Evolutionary conservation across 2,113 vertebrate genomes (phyloP).

Genomic region (Pseudorasbora parva): DNA sequence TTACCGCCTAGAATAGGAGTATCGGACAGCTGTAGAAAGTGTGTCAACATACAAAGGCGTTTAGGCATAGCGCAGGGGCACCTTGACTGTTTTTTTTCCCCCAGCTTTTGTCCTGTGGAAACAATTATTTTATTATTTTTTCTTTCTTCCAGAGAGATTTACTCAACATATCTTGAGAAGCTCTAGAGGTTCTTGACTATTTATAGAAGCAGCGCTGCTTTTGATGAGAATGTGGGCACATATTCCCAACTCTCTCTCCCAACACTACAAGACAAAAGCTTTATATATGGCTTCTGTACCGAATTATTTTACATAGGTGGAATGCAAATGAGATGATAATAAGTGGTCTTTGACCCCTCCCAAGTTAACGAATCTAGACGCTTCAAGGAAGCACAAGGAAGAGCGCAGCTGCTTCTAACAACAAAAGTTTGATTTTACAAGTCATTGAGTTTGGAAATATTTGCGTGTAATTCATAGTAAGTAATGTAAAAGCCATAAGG

Average conservation of each 20-base stretch:
- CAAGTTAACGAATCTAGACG: constrained; percentile 37
- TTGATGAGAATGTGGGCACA: constrained; percentile 10
- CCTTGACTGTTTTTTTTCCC: constrained; percentile 34
- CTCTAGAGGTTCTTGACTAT: constrained; percentile 24
- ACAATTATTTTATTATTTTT: constrained; percentile 45
- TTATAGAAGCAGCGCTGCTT: constrained; percentile 27
- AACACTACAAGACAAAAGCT: constrained; percentile 14
- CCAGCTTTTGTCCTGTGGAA: constrained; percentile 45
- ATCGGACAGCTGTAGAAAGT: constrained; percentile 35
- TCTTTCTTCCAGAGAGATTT: constrained; percentile 37
- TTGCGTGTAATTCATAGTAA: not conserved
- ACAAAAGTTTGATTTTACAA: not conserved
- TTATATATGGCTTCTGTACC: not conserved
- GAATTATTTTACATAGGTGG: not conserved
- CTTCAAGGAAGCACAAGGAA: not conserved
- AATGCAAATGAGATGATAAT: constrained; percentile 25
- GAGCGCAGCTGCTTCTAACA: not conserved
- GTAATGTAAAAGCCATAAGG: not conserved
- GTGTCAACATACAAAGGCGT: constrained; percentile 52
- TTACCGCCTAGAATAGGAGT: not conserved
- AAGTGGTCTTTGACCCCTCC: not conserved
- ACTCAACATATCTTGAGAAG: constrained; percentile 29
- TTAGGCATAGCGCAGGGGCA: constrained; percentile 34
- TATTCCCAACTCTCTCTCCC: constrained; percentile 20
- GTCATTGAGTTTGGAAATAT: not conserved